Base-by-base conservation (phyloP, 2,113 vertebrate genomes). In the Nipponia nippon region DNA sequence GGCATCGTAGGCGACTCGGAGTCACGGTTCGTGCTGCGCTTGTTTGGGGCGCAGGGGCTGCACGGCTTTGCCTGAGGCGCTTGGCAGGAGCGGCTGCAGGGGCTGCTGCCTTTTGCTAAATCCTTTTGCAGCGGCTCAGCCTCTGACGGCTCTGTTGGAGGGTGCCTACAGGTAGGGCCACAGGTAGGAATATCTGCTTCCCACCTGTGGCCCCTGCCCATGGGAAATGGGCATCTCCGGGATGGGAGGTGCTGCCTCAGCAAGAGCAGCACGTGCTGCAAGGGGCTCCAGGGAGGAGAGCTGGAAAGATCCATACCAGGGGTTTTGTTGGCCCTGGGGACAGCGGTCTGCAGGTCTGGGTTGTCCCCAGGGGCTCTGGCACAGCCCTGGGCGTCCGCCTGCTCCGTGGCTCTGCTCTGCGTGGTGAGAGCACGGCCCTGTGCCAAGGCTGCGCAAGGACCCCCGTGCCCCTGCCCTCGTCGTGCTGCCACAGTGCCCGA, bases 111-210 rank as follows among this genome's bases (percentile, higher is more conserved):
- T 15, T 29, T 27, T 11, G 26, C 22, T 7, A 2, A 34, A 9
- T 16, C 53, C 55, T 32, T 56, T 40, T 30, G 32, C 5, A 2
- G n/a, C 2, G 8, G 50, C 7, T 67, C 66, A 9, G 16, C 46
- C 46, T 27, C 72, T 2, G 2, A 2, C 1, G 7, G 83, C 23
- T 42, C 59, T n/a, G n/a, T 21, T 1, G 1, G 30, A 34, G 32
- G 38, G 46, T 63, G 17, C 49, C 42, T 6, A 13, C 14, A 4
- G 66, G 44, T 15, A 10, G 11, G 44, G 62, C 18, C 10, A 2
- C 3, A 16, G 75, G 17, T 40, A 12, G 36, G 76, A 26, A 18
- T 11, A 34, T 12, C 63, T 11, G n/a, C 34, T 32, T 53, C 70
- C 44, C 38, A 2, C 27, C 22, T 9, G 10, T 5, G 26, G 20